Conservation (phyloP, 2,113 vertebrate genomes). For the Ellobius talpinus region DNA sequence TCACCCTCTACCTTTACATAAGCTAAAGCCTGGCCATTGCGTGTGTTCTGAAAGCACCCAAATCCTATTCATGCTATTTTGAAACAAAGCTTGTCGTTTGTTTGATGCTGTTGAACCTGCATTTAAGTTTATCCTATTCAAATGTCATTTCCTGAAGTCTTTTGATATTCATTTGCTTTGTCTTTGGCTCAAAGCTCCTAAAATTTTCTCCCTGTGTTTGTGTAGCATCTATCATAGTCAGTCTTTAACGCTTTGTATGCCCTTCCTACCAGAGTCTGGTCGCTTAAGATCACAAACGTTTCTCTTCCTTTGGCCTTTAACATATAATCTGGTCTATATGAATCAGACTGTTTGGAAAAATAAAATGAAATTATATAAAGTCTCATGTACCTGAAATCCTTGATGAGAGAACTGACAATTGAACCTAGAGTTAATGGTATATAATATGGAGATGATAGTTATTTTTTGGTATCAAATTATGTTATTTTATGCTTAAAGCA, state of each 20-base stretch:
- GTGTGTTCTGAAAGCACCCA: neutral
- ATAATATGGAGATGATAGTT: neutral
- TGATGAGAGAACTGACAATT: neutral
- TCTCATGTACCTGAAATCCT: neutral
- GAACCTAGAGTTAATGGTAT: neutral
- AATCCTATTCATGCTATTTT: neutral
- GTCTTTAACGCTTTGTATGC: neutral
- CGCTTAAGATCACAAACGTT: neutral
- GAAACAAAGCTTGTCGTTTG: neutral
- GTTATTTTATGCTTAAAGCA: neutral
- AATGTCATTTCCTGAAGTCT: neutral
- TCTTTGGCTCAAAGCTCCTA: neutral
- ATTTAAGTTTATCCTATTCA: neutral
- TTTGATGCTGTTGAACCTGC: neutral
- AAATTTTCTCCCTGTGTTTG: neutral
- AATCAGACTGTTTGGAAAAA: neutral
- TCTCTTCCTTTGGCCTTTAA: neutral
- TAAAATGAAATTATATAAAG: slow-evolving; percentile 25
- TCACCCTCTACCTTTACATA: neutral
- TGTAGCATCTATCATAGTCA: neutral
- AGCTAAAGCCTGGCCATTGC: neutral
- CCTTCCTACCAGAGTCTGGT: neutral
- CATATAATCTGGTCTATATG: neutral
- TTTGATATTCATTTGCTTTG: neutral
- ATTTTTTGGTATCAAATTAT: neutral